Base-by-base conservation (phyloP, 2,888 invertebrate genomes). In the Labia minor region DNA sequence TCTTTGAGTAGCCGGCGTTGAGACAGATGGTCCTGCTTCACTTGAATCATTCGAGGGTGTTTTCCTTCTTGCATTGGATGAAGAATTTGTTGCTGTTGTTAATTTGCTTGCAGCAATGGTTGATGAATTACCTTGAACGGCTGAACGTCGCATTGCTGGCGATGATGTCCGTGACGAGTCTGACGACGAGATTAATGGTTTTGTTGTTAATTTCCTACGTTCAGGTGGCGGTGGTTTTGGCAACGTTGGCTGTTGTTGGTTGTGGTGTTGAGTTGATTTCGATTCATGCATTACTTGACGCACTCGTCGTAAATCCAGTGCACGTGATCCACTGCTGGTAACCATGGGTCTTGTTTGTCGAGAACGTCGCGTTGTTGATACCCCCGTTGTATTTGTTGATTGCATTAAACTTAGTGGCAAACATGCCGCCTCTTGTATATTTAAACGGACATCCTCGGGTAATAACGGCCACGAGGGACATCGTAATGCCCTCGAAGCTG, bases 151-250 rank as follows among this genome's bases (percentile, higher is more conserved):
- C 74, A 81, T 81, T 1, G 85, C 82, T 1, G 87, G 87, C 72
- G 87, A 87, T 1, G 86, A 85, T 69, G 86, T 87, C 11, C 86
- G 80, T 0, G 87, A 87, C 0, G 87, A 87, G 72, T 87, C 87
- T 63, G 83, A 85, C 0, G 84, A 85, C 0, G 84, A 84, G 16
- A 82, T 77, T 74, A 81, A 78, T 70, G 80, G 80, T 61, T 80
- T 67, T 1, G 63, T 65, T 2, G 63, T 37, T 18, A 64, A 21
- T 14, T 68, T 65, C 21, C 66, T 64, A 16, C 63, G 62, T 26
- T 49, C 21, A 16, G 63, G 61, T 18, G 65, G 67, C n/a, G 70
- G 66, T 21, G 68, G 33, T 33, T 68, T 67, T 49, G 67, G 66
- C 19, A 67, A 65, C 33, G 67, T 62, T 68, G 68, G 67, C n/a